Conservation (phyloP, 2,797 vertebrate genomes). For the Simalia tracyae region DNA sequence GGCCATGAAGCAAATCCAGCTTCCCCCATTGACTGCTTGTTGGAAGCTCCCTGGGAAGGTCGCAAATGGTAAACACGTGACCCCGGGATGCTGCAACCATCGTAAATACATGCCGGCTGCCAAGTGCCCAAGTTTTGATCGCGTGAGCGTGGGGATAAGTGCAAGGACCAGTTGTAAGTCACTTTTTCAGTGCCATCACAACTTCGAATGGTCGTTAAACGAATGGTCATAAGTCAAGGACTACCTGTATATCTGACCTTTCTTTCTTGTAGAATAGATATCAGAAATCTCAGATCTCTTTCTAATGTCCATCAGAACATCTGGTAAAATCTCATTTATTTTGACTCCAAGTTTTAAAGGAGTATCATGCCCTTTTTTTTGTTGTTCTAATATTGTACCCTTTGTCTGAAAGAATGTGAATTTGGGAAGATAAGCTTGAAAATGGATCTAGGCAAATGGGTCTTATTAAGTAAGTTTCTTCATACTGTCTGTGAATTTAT, state of each 20-base stretch:
- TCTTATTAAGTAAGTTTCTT: not conserved
- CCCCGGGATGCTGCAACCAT: too few species aligned
- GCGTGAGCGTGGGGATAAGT: too few species aligned
- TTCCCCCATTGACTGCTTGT: too few species aligned
- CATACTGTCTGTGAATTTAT: not conserved
- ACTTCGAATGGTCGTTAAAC: not conserved
- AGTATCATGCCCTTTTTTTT: not conserved
- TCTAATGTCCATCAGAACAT: not conserved
- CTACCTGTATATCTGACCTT: not conserved
- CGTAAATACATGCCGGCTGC: too few species aligned
- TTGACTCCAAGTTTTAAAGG: not conserved
- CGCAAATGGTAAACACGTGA: too few species aligned
- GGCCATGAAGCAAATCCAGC: too few species aligned
- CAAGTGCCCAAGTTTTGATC: too few species aligned
- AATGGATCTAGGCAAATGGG: not conserved
- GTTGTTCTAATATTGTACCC: not conserved
- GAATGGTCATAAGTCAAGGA: not conserved
- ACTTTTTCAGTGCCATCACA: not conserved
- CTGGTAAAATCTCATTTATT: not conserved
- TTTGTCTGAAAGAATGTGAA: not conserved
- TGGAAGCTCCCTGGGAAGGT: too few species aligned
- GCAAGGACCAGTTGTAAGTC: not conserved
- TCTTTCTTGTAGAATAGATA: not conserved
- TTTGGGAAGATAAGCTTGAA: not conserved
- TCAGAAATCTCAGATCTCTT: not conserved